These are phyloP conservation scores for Sternarchorhynchus goeldii DNA, from an alignment of 2,797 vertebrate genomes.

Conservation along the genomic window DNA sequence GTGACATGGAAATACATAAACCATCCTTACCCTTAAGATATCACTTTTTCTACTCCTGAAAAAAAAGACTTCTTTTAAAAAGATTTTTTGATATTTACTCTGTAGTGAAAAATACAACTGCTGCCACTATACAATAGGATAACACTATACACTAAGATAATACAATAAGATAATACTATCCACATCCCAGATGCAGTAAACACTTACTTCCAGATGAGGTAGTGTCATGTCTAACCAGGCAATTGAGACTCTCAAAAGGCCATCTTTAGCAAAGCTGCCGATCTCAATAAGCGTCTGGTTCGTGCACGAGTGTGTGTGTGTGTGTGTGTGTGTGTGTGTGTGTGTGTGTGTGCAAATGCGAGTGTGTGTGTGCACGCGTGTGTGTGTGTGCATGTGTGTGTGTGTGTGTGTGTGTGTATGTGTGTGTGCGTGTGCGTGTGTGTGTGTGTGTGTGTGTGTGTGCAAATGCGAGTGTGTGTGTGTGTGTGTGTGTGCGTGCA, in stretches of 20 bases:
- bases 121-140: neutral
- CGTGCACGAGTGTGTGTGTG: slow-evolving; percentile 12
- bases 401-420: slow-evolving; percentile 35
- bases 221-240: slow-evolving; percentile 27
- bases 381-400: slow-evolving; percentile 14
- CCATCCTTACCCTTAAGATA: neutral
- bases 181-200: slow-evolving; percentile 7
- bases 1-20: neutral
- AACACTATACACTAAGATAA: neutral
- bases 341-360: slow-evolving; percentile 25
- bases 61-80: too few relatives aligned
- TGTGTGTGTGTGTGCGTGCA: slow-evolving; percentile 1
- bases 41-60: too few relatives aligned
- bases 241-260: slow-evolving; percentile 52
- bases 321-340: slow-evolving; percentile 34
- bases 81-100: too few relatives aligned
- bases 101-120: neutral
- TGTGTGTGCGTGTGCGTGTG: too few relatives aligned
- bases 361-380: slow-evolving; percentile 32
- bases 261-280: slow-evolving; percentile 54
- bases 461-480: slow-evolving; percentile 1
- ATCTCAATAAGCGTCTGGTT: slow-evolving; percentile 46
- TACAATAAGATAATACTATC: neutral
- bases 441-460: slow-evolving; percentile 12
- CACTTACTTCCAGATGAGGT: neutral